Evolutionary conservation across 2,113 vertebrate species (phyloP).

Genomic region (Rhea americana): DNA sequence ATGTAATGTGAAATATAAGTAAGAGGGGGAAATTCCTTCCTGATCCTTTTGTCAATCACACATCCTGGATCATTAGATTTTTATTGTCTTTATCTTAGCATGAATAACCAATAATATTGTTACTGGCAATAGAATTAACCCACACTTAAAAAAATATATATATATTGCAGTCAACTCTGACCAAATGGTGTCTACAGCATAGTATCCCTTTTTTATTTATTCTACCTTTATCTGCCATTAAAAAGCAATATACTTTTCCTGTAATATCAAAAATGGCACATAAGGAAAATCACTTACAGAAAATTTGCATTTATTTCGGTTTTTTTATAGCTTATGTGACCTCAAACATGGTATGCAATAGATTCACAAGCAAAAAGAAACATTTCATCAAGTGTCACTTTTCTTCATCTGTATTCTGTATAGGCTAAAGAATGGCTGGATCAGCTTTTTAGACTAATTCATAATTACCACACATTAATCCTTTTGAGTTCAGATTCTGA

Average conservation of each 20-base stretch:
- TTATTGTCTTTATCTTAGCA: conserved; percentile 6
- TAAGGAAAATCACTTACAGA: not conserved
- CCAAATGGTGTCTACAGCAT: not conserved
- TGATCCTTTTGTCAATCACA: conserved; percentile 18
- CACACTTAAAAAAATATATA: not conserved
- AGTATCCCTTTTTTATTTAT: not conserved
- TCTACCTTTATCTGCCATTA: not conserved
- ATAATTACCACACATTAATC: not conserved
- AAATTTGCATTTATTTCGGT: not conserved
- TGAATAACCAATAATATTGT: not conserved
- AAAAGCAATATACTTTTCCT: not conserved
- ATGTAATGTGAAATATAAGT: not conserved
- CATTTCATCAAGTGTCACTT: not conserved
- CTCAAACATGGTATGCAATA: not conserved
- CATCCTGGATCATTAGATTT: not conserved
- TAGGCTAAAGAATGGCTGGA: accelerated
- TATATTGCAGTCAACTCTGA: not conserved
- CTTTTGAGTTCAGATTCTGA: not conserved
- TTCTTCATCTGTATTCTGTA: not conserved
- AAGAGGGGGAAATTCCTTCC: not conserved
- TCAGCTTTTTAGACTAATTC: not conserved
- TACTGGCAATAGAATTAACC: conserved; percentile 8
- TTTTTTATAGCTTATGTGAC: not conserved
- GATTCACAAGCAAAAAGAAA: not conserved
- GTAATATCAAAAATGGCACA: not conserved